phyloP scores from a whole-genome alignment of 2,888 invertebrate species.

The Dolichomitus sp. region DNA sequence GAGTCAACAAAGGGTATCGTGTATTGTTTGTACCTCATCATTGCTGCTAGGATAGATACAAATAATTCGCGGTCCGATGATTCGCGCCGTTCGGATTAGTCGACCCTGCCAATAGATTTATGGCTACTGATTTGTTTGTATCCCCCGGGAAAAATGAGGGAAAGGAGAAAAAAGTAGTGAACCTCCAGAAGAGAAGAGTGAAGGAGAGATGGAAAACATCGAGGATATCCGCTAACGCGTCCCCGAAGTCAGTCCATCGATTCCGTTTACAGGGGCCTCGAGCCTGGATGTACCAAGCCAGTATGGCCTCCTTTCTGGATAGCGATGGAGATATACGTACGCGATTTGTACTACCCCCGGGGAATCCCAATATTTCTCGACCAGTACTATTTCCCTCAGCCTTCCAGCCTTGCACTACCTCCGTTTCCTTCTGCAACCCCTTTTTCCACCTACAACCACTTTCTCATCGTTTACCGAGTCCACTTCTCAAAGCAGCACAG shows the following conservation, averaged over 20 bases:
- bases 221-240: constrained; percentile 43
- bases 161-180: constrained; percentile 16
- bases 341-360: constrained; percentile 64
- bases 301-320: constrained; percentile 54
- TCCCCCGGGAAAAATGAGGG: constrained; percentile 3
- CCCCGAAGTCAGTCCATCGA: constrained; percentile 62
- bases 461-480: constrained; percentile 57
- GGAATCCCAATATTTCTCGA: constrained; percentile 77
- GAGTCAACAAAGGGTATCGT: constrained; percentile 10
- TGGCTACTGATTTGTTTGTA: constrained; percentile 48
- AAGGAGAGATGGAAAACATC: not conserved
- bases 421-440: not conserved
- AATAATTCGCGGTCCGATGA: constrained; percentile 42
- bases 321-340: constrained; percentile 38
- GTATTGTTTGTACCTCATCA: not conserved
- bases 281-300: constrained; percentile 40
- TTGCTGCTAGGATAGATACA: constrained; percentile 38
- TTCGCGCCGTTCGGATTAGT: constrained; percentile 51
- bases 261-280: constrained; percentile 51
- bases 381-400: constrained; percentile 1
- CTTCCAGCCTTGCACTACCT: constrained; percentile 30
- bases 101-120: constrained; percentile 64
- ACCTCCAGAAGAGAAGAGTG: constrained; percentile 16
- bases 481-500: constrained; percentile 20
- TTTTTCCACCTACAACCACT: constrained; percentile 45